phyloP scores from a whole-genome alignment of 2,113 vertebrate genomes.

The Rhinopomastus cyanomelas region DNA sequence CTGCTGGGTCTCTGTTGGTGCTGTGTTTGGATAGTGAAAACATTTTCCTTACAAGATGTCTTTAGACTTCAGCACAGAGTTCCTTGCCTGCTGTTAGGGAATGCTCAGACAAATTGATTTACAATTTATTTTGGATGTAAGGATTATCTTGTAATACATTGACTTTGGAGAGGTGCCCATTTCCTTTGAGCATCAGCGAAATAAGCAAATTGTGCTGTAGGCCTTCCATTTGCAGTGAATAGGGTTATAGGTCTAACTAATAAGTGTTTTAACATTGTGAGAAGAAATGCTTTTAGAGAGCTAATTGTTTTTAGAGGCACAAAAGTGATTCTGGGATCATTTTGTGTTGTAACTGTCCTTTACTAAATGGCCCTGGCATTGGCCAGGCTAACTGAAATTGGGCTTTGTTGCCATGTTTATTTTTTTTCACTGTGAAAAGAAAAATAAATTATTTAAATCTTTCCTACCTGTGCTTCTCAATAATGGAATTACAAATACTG shows the following conservation, averaged over 20 bases:
- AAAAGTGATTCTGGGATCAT: not conserved
- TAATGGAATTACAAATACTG: conserved; percentile 53
- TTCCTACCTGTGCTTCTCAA: conserved; percentile 24
- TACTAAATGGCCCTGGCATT: not conserved
- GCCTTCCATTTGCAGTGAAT: not conserved
- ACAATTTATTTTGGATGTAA: not conserved
- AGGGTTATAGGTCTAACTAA: not conserved
- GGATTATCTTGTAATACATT: conserved; percentile 11
- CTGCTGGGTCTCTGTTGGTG: not conserved
- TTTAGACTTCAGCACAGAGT: not conserved
- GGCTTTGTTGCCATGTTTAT: not conserved
- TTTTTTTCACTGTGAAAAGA: conserved; percentile 40
- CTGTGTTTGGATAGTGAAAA: not conserved
- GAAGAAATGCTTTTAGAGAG: conserved; percentile 3
- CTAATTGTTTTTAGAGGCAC: conserved; percentile 17
- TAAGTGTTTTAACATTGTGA: not conserved
- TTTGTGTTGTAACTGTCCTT: not conserved
- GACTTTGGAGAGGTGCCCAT: not conserved
- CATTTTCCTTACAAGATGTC: fast-evolving
- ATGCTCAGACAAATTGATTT: not conserved
- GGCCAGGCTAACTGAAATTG: not conserved
- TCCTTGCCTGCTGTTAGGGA: not conserved
- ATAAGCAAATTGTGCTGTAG: not conserved
- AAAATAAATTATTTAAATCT: conserved; percentile 66
- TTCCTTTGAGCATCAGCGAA: conserved; percentile 20